Conservation (phyloP, 2,888 invertebrate species). For the Fragum sueziense region DNA sequence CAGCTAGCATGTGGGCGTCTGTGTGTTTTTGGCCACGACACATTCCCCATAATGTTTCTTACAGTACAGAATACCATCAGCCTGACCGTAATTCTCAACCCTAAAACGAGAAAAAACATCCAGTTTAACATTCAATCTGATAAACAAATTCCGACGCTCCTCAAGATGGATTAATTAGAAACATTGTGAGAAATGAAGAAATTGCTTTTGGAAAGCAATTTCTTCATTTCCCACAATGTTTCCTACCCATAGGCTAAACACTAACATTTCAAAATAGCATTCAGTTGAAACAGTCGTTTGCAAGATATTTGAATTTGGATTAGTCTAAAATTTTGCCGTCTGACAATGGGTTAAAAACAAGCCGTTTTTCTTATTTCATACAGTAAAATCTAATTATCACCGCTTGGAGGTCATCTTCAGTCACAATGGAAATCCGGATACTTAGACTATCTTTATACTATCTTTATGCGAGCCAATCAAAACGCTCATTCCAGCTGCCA, state of each 20-base stretch:
- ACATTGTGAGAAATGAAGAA: neutral
- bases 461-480: neutral
- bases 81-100: conserved; percentile 79
- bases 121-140: neutral
- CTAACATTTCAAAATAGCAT: too few species aligned
- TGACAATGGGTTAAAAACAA: too few species aligned
- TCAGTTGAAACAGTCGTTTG: too few species aligned
- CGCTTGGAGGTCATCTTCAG: neutral
- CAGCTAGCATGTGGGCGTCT: conserved; percentile 54
- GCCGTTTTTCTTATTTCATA: neutral
- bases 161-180: too few species aligned
- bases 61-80: conserved; percentile 79
- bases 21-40: conserved; percentile 79
- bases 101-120: conserved; percentile 65
- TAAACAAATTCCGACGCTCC: too few species aligned
- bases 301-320: too few species aligned
- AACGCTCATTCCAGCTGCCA: too few species aligned
- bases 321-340: too few species aligned
- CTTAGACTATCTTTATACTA: neutral
- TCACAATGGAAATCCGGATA: neutral
- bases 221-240: neutral
- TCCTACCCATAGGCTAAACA: too few species aligned
- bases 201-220: neutral
- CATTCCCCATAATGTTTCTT: conserved; percentile 79
- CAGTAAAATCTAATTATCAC: neutral